These are phyloP conservation scores for Anagrus nilaparvatae DNA, from an alignment of 1,140 invertebrate genomes.

Conservation along the genomic window DNA sequence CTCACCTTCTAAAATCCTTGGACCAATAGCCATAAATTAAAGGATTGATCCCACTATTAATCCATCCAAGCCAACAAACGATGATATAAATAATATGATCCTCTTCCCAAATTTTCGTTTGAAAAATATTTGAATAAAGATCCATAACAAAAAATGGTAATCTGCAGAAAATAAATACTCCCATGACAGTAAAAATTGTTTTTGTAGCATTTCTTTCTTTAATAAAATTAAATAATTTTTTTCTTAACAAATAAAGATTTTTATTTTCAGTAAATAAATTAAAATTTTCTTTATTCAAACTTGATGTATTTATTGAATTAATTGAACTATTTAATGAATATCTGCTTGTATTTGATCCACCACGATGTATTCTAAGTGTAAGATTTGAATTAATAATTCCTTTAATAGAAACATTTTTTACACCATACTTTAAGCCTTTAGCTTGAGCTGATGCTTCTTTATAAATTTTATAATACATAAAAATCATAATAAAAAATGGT, in stretches of 20 bases:
- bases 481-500: slow-evolving; percentile 93
- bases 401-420: slow-evolving; percentile 75
- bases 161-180: slow-evolving; percentile 98
- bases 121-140: slow-evolving; percentile 80
- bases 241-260: slow-evolving; percentile 82
- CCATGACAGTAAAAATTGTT: slow-evolving; percentile 88
- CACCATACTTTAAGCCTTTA: slow-evolving; percentile 74
- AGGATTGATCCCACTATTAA: slow-evolving; percentile 96
- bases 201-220: slow-evolving; percentile 94
- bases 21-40: slow-evolving; percentile 96
- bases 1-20: slow-evolving; percentile 86
- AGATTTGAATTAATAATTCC: slow-evolving; percentile 71
- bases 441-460: slow-evolving; percentile 88
- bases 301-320: too few relatives aligned
- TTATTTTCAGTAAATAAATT: too few relatives aligned
- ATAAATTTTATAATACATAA: slow-evolving; percentile 91
- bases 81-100: slow-evolving; percentile 84
- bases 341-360: too few relatives aligned
- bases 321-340: too few relatives aligned
- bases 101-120: slow-evolving; percentile 75
- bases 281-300: too few relatives aligned
- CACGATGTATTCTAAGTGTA: slow-evolving; percentile 79
- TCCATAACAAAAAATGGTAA: slow-evolving; percentile 97
- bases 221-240: slow-evolving; percentile 82
- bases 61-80: slow-evolving; percentile 97